phyloP scores from a whole-genome alignment of 1,140 invertebrate genomes.

The Dufourea novaeangliae region DNA sequence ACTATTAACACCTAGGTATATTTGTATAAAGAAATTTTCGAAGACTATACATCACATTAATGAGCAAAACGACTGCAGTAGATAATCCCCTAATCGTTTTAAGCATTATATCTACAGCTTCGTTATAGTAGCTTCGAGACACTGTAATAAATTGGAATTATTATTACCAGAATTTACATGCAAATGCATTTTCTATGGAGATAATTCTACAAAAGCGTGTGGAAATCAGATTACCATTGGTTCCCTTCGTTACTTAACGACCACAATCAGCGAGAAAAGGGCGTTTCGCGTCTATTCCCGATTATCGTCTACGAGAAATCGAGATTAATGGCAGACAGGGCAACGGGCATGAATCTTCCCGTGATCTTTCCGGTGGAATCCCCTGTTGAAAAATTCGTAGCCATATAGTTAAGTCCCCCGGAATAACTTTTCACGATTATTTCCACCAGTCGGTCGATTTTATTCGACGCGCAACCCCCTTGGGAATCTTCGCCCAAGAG shows the following conservation, averaged over 20 bases:
- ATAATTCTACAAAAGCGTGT: background rate
- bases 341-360: background rate
- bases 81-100: too few species aligned
- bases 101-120: too few species aligned
- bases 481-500: background rate
- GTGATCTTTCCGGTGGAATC: background rate
- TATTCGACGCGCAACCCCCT: background rate
- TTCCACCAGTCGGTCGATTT: background rate
- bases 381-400: background rate
- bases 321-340: conserved; percentile 21
- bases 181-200: background rate
- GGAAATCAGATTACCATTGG: conserved; percentile 11
- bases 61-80: too few species aligned
- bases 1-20: too few species aligned
- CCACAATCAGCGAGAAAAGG: conserved; percentile 30
- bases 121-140: too few species aligned
- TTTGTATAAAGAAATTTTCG: too few species aligned
- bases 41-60: too few species aligned
- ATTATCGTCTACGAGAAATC: conserved; percentile 8
- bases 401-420: background rate
- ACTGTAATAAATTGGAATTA: too few species aligned
- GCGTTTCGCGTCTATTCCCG: conserved; percentile 24
- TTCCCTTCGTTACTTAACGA: background rate
- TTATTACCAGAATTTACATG: too few species aligned
- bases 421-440: background rate